Base-by-base conservation (phyloP, 2,888 invertebrate species). In the Oasisia sp. region DNA sequence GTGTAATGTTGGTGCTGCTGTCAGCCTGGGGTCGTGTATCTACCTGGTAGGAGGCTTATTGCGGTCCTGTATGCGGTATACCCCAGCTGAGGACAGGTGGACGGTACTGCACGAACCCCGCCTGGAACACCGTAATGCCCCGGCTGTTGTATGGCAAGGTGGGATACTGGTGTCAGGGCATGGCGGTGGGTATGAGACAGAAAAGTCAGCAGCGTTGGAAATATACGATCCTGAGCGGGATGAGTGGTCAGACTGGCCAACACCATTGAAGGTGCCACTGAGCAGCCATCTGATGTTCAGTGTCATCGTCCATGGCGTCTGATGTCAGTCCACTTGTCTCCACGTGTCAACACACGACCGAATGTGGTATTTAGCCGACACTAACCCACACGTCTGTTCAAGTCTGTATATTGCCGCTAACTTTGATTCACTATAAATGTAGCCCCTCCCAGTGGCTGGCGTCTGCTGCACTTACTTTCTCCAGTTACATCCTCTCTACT, bases 41-140 rank as follows among this genome's bases (percentile, higher is more conserved):
- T 93, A 93, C 91, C 91, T 93, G 11, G 89, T 93, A 8, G 93
- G 92, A 9, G 93, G 93, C 9, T 93, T 92, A 90, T 90, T 92
- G 19, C 92, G 89, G 14, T 91, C 92, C 32, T 93, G 92, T 89
- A 74, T 93, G 89, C 50, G 92, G 44, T 93, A 93, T 50, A 32
- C 89, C n/a, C 93, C 93, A 3, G 91, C 74, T 4, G 38, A 45
- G 2, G 93, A 93, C 92, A 32, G 45, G n/a, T 93, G 93, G 93
- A 92, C 92, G 7, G n/a, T 91, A 11, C 92, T 92, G 32, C 56
- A 58, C 19, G 32, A 89, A 12, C 93, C 93, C 32, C 32, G 92
- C 56, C 92, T 92, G 58, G 92, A 92, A 56, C 93, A 93, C 56
- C 93, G 93, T 0, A 93, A 93, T 45, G 93, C 93, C 12, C 93